These are phyloP conservation scores for Branchellion lobata DNA, from an alignment of 2,888 invertebrate species.

Conservation along the genomic window DNA sequence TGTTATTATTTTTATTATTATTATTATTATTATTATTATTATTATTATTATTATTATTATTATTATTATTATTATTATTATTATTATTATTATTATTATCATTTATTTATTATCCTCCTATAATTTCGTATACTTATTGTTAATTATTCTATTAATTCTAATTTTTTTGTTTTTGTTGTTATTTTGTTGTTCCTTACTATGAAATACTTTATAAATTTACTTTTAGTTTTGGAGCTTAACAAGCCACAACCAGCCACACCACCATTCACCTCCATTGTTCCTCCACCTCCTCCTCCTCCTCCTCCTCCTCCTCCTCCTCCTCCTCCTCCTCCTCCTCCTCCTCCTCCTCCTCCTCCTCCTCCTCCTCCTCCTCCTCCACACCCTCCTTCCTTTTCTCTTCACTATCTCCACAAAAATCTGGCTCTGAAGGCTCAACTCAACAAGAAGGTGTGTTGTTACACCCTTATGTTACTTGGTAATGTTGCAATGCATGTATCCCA, in stretches of 20 bases:
- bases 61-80: too few species aligned
- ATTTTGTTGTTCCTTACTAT: not conserved
- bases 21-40: too few species aligned
- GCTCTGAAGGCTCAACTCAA: not conserved
- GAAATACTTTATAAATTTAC: not conserved
- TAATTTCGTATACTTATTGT: too few species aligned
- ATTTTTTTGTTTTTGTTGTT: too few species aligned
- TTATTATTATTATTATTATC: too few species aligned
- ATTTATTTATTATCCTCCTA: too few species aligned
- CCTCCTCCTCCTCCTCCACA: slow-evolving; percentile 11
- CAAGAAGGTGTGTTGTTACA: not conserved
- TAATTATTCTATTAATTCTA: too few species aligned
- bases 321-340: not conserved
- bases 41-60: too few species aligned
- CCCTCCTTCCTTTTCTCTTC: not conserved
- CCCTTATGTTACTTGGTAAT: not conserved
- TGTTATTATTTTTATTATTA: too few species aligned
- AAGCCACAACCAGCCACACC: not conserved
- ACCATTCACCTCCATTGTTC: not conserved
- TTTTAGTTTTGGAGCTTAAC: not conserved
- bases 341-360: slow-evolving; percentile 17
- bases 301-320: too few species aligned
- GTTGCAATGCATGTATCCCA: not conserved
- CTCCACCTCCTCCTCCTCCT: too few species aligned
- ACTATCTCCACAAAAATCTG: not conserved